Base-by-base conservation (phyloP, 2,797 vertebrate species). In the Mareca strepera region DNA sequence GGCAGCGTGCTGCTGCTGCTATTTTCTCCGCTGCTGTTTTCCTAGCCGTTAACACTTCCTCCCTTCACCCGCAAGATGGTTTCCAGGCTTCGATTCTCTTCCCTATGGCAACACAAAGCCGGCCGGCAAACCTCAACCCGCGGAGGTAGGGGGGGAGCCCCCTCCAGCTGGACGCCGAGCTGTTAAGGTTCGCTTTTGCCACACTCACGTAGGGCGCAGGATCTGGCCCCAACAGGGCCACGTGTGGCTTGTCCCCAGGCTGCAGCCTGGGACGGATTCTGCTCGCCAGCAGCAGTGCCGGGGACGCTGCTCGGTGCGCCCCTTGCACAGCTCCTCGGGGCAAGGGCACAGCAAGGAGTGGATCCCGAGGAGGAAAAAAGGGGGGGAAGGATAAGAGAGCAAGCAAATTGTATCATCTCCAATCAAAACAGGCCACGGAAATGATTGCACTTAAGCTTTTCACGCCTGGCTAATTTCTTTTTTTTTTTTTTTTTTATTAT, bases 51-150 rank as follows among this genome's bases (percentile, higher is more conserved):
- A 74, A 66, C 82, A 90, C 90, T 93, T 79, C 96, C 94, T 88
- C 83, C 84, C 92, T 73, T 86, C 94, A 91, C 95, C 93, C 95
- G 76, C 96, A 93, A 86, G 82, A 95, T 17, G 91, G 89, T 90
- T 97, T 94, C 91, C 95, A 96, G 92, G 79, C 88, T 95, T 86
- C 90, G 13, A 5, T 90, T 58, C 83, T 90, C 92, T 82, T 90
- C 92, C 94, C 92, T 95, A 89, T 74, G 92, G 93, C 95, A 95
- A 96, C 86, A 96, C 88, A 92, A 92, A 67, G 29, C 55, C 76
- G 48, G 76, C 76, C 91, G 87, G 87, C 87, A 95, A 96, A 80
- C 91, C 90, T 85, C 94, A 85, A 82, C 64, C 85, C 89, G 66
- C 86, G 35, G 52, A 76, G 60, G 44, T 52, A 44, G 25, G 28